These are phyloP conservation scores for Perithous albicinctus DNA, from an alignment of 2,888 invertebrate species.

Conservation along the genomic window DNA sequence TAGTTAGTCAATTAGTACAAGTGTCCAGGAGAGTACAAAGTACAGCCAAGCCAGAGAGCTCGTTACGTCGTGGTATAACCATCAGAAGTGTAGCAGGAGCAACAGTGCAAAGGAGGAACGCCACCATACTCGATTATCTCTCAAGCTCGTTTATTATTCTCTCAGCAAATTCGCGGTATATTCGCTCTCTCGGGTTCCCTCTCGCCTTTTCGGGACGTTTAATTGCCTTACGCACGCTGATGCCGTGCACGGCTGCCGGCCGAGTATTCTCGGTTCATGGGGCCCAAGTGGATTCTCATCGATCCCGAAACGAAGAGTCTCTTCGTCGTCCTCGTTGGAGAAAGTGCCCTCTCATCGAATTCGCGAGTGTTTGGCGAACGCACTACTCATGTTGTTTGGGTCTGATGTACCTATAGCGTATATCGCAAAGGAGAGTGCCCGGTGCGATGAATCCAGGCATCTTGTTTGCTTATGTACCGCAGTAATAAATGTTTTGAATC, in stretches of 20 bases:
- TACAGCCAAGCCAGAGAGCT: conserved; percentile 6
- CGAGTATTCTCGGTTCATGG: not conserved
- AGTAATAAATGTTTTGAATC: conserved; percentile 15
- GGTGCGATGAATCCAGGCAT: conserved; percentile 23
- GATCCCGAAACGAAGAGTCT: conserved; percentile 59
- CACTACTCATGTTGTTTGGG: conserved; percentile 4
- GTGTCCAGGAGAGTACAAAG: conserved; percentile 10
- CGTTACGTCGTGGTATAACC: conserved; percentile 18
- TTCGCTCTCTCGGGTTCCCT: conserved; percentile 44
- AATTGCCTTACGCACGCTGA: conserved; percentile 51
- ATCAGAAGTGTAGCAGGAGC: conserved; percentile 22
- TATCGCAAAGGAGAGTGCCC: not conserved
- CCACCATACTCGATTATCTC: conserved; percentile 36
- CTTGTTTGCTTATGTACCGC: conserved; percentile 19
- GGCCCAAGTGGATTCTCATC: conserved; percentile 46
- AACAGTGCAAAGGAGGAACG: not conserved
- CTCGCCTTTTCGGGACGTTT: conserved; percentile 61
- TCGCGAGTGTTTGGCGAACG: conserved; percentile 25
- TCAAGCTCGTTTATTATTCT: conserved; percentile 58
- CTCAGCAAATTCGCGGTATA: conserved; percentile 52
- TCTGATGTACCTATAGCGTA: conserved; percentile 1
- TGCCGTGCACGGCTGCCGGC: conserved; percentile 14
- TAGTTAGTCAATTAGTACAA: conserved; percentile 41
- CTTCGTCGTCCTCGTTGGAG: conserved; percentile 59
- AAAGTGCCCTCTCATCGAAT: conserved; percentile 69